Percentiles rank a stretch among this genome's conserved stretches.
phyloP scores from a whole-genome alignment of 2,797 vertebrate genomes.

The Monodelphis domestica region DNA sequence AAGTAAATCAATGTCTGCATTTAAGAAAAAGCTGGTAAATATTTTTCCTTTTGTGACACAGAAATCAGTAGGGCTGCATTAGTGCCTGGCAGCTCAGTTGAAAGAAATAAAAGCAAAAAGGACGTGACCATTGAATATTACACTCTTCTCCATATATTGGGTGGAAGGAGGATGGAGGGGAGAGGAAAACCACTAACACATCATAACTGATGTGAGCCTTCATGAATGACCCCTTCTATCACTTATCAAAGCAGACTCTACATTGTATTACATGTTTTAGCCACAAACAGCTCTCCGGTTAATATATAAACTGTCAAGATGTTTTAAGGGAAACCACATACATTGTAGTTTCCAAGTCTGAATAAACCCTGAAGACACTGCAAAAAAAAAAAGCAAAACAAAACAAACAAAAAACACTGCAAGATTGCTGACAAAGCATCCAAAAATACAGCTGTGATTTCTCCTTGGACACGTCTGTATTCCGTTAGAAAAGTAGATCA shows the following conservation, averaged over 20 bases:
- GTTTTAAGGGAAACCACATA: conserved; percentile 81
- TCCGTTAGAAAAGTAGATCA: conserved; percentile 89
- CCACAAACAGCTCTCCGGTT: conserved; percentile 78
- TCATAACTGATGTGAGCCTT: conserved; percentile 75
- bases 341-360: conserved; percentile 77
- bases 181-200: conserved; percentile 78
- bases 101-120: conserved; percentile 70
- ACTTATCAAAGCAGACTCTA: conserved; percentile 75
- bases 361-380: conserved; percentile 83
- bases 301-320: conserved; percentile 80
- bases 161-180: conserved; percentile 56
- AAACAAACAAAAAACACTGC: too few species aligned
- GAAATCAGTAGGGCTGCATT: conserved; percentile 67
- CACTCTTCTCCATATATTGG: conserved; percentile 83
- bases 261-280: conserved; percentile 76
- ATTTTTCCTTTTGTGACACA: conserved; percentile 65
- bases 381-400: too few species aligned
- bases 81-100: conserved; percentile 69
- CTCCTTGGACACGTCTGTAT: conserved; percentile 85
- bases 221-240: conserved; percentile 77
- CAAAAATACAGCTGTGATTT: conserved; percentile 88
- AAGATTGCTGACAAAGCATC: conserved; percentile 85
- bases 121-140: conserved; percentile 71
- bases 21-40: conserved; percentile 74
- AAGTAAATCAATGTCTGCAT: conserved; percentile 73